These are phyloP conservation scores for Liasis olivaceus DNA, from an alignment of 2,797 vertebrate genomes.

Conservation along the genomic window DNA sequence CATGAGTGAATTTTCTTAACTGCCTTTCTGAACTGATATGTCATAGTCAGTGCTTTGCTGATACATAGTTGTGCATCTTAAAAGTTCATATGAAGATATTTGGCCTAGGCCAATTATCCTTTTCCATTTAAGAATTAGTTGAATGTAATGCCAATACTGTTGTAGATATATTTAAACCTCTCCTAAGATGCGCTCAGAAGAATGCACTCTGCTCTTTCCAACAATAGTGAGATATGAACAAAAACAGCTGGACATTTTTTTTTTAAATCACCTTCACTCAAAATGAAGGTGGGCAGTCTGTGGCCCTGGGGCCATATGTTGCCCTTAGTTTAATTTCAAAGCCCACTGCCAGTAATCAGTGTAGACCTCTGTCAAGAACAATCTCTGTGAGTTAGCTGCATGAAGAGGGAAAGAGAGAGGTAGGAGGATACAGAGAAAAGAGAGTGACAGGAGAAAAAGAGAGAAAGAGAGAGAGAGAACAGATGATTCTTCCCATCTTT, in stretches of 20 bases:
- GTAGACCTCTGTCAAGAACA: not conserved
- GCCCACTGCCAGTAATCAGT: not conserved
- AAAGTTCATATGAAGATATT: not conserved
- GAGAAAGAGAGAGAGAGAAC: no score
- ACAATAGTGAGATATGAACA: not conserved
- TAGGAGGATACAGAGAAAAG: not conserved
- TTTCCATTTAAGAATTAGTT: not conserved
- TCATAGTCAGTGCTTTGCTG: not conserved
- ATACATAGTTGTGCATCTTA: not conserved
- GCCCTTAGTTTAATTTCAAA: not conserved
- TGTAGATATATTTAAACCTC: not conserved
- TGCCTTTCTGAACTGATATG: not conserved
- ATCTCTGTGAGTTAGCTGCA: not conserved
- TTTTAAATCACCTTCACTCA: not conserved
- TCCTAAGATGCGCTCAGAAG: not conserved
- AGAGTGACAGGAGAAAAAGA: no score
- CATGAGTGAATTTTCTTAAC: not conserved
- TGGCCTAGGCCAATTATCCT: not conserved
- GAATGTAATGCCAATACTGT: not conserved
- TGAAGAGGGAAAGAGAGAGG: not conserved
- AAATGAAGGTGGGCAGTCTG: not conserved
- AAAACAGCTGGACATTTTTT: not conserved
- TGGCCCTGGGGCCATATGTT: not conserved
- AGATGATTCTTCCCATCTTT: no score
- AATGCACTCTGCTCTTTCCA: not conserved